These are phyloP conservation scores for Echeneis naucrates DNA, from an alignment of 2,797 vertebrate genomes.

Conservation along the genomic window DNA sequence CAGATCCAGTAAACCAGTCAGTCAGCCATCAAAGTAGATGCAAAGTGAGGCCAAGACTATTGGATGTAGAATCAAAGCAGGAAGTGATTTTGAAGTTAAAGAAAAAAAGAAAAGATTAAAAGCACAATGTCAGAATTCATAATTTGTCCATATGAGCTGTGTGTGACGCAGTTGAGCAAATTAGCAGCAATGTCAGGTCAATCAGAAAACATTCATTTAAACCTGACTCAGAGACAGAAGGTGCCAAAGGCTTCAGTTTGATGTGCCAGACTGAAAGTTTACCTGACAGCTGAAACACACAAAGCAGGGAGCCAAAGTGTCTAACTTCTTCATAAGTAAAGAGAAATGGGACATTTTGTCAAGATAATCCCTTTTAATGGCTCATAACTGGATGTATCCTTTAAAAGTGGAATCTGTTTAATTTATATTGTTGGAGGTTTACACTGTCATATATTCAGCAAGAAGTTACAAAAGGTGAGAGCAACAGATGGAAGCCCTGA, in stretches of 20 bases:
- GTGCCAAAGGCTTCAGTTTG: not conserved
- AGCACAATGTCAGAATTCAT: constrained; percentile 2
- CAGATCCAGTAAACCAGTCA: constrained; percentile 43
- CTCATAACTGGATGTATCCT: not conserved
- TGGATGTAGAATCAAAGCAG: not conserved
- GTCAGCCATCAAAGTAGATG: constrained; percentile 23
- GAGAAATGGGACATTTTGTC: not conserved
- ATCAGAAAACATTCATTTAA: constrained; percentile 26
- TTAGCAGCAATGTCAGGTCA: constrained; percentile 35
- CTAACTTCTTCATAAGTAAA: not conserved
- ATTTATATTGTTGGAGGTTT: not conserved
- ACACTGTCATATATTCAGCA: not conserved
- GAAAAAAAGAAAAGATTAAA: constrained; percentile 27
- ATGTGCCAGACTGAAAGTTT: constrained; percentile 7
- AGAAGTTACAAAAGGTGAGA: not conserved
- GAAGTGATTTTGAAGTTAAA: not conserved
- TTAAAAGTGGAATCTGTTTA: not conserved
- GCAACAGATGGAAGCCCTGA: constrained; percentile 21
- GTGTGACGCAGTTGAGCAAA: constrained; percentile 19
- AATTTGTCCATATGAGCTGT: constrained; percentile 6
- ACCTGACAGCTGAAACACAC: not conserved
- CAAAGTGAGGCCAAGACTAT: constrained; percentile 1
- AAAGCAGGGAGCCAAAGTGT: not conserved
- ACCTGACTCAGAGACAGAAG: constrained; percentile 3
- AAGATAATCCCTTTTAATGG: not conserved